Conservation (phyloP, 2,888 invertebrate species). For the Platerodrilus igneus region DNA sequence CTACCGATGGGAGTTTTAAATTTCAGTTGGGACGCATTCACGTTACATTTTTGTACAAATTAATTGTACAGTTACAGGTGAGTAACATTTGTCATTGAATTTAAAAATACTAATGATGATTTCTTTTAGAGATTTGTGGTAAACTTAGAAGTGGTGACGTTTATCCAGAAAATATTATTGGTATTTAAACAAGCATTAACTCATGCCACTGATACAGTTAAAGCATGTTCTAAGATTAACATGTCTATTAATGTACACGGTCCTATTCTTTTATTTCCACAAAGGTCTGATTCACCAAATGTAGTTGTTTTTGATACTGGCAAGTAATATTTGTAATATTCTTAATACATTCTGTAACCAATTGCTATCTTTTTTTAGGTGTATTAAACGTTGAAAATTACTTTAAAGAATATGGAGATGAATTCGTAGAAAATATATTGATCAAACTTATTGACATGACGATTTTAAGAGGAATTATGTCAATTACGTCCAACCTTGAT, state of each 20-base stretch:
- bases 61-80: constrained; percentile 63
- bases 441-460: constrained; percentile 65
- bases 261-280: constrained; percentile 71
- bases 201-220: constrained; percentile 41
- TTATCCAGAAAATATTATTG: constrained; percentile 31
- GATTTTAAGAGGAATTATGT: constrained; percentile 67
- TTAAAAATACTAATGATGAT: background rate
- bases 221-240: constrained; percentile 42
- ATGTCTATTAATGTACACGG: constrained; percentile 53
- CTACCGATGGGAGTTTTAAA: constrained; percentile 66
- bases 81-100: constrained; percentile 11
- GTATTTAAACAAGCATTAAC: constrained; percentile 30
- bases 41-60: constrained; percentile 62
- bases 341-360: constrained; percentile 4
- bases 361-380: constrained; percentile 48
- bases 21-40: constrained; percentile 68
- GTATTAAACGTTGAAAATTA: constrained; percentile 76
- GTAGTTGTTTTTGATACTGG: constrained; percentile 71
- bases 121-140: constrained; percentile 41
- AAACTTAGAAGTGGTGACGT: constrained; percentile 42
- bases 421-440: constrained; percentile 66
- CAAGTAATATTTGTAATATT: constrained; percentile 35
- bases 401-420: constrained; percentile 53
- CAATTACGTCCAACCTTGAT: constrained; percentile 66
- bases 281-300: constrained; percentile 74